Evolutionary conservation across 2,888 invertebrate genomes (phyloP), one percentile per base, ranked within the genome.

Genomic region (Drosophila paranaensis): DNA sequence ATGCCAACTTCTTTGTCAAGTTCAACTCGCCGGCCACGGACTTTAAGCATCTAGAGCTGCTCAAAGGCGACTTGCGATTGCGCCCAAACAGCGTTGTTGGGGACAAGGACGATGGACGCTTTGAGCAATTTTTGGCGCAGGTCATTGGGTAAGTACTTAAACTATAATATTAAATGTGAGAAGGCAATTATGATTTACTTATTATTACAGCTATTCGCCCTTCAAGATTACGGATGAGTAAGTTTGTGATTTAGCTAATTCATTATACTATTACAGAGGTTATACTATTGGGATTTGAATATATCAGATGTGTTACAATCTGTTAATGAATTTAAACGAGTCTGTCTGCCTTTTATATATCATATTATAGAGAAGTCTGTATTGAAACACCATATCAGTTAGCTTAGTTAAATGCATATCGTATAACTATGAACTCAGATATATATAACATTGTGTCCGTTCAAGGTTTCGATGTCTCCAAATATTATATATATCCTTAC

Each of bases 1-100:
- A 92, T 76, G 92, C 92, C 56, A 90, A 90, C 71, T 92, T 92
- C 76, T 92, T 93, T 71, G 90, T 92, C 56, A 90, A 91, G 58
- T 91, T 88, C 58, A 90, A 91, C 65, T 83, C 90, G 37, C 80
- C 81, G 57, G 69, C 81, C 37, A 82, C 90, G 27, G 89, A 89
- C 74, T 84, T 92, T 50, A 82, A 86, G 20, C 77, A 90, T 72
- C 85, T 92, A 16, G 91, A 91, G 69, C 69, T 92, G 63, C 70
- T 77, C 35, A 90, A 91, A 54, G 91, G 91, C 53, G 93, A 93
- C 73, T 85, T 93, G 65, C 88, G 89, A 48, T 71, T 92, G 55
- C 81, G 90, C 9, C 79, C 77, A 3, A 89, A 91, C 20, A 89
- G 89, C 60, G 75, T 92, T 2, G 76, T 84, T 6, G 91, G 92